These are phyloP conservation scores for Scomber japonicus DNA, from an alignment of 2,113 vertebrate genomes.

Conservation along the genomic window DNA sequence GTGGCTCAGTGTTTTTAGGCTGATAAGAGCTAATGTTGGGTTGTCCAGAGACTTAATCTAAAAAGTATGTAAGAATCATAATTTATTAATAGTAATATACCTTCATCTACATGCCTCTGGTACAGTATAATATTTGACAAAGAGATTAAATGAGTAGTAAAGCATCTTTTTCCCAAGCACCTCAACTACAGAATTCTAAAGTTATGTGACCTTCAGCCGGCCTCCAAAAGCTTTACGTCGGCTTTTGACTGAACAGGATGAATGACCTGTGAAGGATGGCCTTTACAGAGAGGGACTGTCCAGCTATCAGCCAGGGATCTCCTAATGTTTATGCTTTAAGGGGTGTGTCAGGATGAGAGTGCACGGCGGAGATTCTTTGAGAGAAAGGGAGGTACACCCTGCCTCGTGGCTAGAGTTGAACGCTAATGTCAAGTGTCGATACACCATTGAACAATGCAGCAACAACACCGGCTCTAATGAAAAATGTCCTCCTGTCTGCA, in stretches of 20 bases:
- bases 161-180: neutral
- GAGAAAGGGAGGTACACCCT: constrained; percentile 65
- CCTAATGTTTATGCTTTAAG: constrained; percentile 71
- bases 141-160: neutral
- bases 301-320: constrained; percentile 69
- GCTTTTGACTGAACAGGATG: constrained; percentile 67
- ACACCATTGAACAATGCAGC: constrained; percentile 67
- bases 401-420: constrained; percentile 65
- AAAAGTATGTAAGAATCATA: neutral
- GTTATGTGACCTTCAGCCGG: constrained; percentile 32
- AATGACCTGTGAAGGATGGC: constrained; percentile 66
- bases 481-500: constrained; percentile 70
- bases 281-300: constrained; percentile 45
- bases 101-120: neutral
- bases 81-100: neutral
- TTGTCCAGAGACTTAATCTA: neutral
- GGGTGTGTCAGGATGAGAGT: constrained; percentile 79
- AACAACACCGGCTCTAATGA: constrained; percentile 44
- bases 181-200: constrained; percentile 27
- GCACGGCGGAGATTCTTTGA: constrained; percentile 61
- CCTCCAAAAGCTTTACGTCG: constrained; percentile 46
- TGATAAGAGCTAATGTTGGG: neutral
- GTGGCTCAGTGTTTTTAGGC: neutral
- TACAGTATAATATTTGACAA: neutral
- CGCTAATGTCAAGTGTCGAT: constrained; percentile 66